phyloP scores from a whole-genome alignment of 2,888 invertebrate species.

The Trichopoda pennipes region DNA sequence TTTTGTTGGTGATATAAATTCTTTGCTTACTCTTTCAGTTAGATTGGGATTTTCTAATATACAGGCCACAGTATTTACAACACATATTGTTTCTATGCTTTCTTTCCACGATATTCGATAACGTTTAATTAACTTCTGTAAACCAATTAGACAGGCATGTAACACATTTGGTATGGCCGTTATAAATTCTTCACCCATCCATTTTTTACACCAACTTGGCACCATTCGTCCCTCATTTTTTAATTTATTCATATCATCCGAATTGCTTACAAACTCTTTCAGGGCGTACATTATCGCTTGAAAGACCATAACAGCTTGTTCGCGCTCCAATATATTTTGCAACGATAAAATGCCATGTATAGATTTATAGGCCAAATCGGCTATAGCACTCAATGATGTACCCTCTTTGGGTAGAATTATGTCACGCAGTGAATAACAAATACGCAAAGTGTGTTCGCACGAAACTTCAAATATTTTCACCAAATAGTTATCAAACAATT shows the following conservation, averaged over 20 bases:
- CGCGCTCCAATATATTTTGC: conserved; percentile 83
- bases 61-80: conserved; percentile 83
- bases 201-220: conserved; percentile 24
- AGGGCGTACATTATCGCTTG: conserved; percentile 85
- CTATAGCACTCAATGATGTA: conserved; percentile 70
- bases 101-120: conserved; percentile 90
- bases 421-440: conserved; percentile 84
- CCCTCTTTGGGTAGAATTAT: conserved; percentile 68
- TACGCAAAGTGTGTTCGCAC: conserved; percentile 84
- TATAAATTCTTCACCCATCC: conserved; percentile 78
- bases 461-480: conserved; percentile 84
- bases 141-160: conserved; percentile 85
- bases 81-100: conserved; percentile 87
- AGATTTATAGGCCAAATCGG: conserved; percentile 78
- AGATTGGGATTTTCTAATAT: conserved; percentile 83
- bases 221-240: conserved; percentile 40
- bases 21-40: conserved; percentile 81
- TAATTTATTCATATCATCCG: conserved; percentile 12
- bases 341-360: conserved; percentile 79
- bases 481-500: conserved; percentile 83
- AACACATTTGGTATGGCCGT: conserved; percentile 82
- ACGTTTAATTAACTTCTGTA: conserved; percentile 85
- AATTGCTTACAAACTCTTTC: conserved; percentile 81
- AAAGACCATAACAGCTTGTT: conserved; percentile 84
- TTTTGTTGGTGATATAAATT: not conserved